Evolutionary conservation across 2,113 vertebrate genomes (phyloP).

Genomic region (Rhinolophus sinicus): DNA sequence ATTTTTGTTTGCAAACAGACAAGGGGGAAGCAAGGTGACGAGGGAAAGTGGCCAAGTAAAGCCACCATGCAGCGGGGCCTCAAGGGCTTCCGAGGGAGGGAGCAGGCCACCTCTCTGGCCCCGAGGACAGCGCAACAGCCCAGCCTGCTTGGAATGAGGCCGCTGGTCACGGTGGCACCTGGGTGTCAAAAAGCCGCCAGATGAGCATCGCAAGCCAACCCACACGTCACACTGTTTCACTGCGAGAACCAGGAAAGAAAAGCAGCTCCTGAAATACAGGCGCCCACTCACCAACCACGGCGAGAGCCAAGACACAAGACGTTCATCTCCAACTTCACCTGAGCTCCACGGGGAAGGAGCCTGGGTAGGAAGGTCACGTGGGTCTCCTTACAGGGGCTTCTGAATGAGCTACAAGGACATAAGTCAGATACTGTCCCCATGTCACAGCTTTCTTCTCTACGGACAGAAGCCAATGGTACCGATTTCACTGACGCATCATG

Average conservation of each 20-base stretch:
- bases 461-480: rapidly evolving
- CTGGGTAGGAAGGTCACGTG: neutral
- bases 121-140: rapidly evolving
- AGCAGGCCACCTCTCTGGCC: neutral
- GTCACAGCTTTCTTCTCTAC: rapidly evolving
- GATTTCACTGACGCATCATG: rapidly evolving
- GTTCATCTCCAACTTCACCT: too few species aligned
- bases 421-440: rapidly evolving
- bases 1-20: neutral
- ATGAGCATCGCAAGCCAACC: neutral
- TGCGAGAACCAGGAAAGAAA: neutral
- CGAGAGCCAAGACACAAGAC: too few species aligned
- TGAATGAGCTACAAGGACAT: rapidly evolving
- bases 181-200: neutral
- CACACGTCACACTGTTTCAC: rapidly evolving
- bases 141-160: too few species aligned
- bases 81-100: rapidly evolving
- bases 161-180: rapidly evolving
- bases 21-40: neutral
- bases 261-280: neutral
- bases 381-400: rapidly evolving
- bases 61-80: rapidly evolving
- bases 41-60: too few species aligned
- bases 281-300: rapidly evolving
- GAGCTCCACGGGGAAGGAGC: too few species aligned